Base-by-base conservation (phyloP, 2,888 invertebrate species). In the Phaonia tiefii region DNA sequence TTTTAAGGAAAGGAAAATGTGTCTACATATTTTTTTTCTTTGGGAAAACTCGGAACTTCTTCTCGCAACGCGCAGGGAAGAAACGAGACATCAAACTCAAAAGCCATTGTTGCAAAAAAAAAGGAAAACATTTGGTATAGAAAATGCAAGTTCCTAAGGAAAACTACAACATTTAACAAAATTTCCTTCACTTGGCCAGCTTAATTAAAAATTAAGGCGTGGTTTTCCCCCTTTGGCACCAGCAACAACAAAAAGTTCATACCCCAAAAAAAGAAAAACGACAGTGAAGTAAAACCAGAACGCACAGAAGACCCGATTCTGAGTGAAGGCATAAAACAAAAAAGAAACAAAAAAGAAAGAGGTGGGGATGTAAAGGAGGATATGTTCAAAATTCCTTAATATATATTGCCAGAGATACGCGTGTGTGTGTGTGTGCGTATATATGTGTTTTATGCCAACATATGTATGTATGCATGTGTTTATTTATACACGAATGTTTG, bases 171-270 rank as follows among this genome's bases (percentile, higher is more conserved):
- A 58, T 31, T n/a, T n/a, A n/a, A n/a, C n/a, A 31, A 8, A 31
- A 31, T 31, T 31, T 31, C 31, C 8, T 31, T 3, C 8, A n/a
- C 8, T 8, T 31, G 46, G 72, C 10, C 26, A 69, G 71, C 78
- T 80, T 80, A 80, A 81, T 79, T 76, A 72, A 80, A 89, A 88
- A 88, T 89, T 89, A 89, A 89, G 89, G 89, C 87, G 89, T 89
- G 89, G 89, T 89, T 79, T 83, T 76, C 75, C 70, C 66, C 46
- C 72, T 77, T 51, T 82, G 66, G 31, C n/a, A 31, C 31, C 31
- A 3, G 8, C 31, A 31, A 31, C n/a, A 31, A 31, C 56, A 46
- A 17, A 76, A 66, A 75, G 67, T 67, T 31, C 31, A 31, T 31
- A 31, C 31, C 3, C 31, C 25, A 54, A 56, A 22, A 71, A 63